Percentiles rank a stretch among this genome's conserved stretches.
These are phyloP conservation scores for Drosophila albomicans DNA, from an alignment of 1,140 invertebrate species.

Conservation along the genomic window DNA sequence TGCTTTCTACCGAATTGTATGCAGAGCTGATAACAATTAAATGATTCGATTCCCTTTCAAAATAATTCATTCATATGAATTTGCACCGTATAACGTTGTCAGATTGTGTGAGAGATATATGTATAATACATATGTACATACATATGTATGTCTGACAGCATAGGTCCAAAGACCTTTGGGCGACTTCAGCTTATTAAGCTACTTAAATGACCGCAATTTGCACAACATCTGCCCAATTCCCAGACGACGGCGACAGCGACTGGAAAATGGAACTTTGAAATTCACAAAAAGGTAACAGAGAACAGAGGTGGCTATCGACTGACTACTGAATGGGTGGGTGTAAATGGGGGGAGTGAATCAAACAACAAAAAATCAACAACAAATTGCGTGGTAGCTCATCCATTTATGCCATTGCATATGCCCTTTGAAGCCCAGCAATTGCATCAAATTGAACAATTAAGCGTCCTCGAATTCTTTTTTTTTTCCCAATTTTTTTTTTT, in stretches of 20 bases:
- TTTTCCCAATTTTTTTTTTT: background rate
- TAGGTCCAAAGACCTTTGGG: constrained; percentile 22
- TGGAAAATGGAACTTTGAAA: background rate
- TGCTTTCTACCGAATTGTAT: background rate
- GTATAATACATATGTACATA: background rate
- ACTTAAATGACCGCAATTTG: constrained; percentile 31
- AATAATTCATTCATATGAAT: background rate
- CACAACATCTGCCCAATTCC: constrained; percentile 26
- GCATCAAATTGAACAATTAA: constrained; percentile 77
- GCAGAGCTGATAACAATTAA: too few relatives aligned
- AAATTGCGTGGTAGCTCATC: constrained; percentile 28
- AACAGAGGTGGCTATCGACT: background rate
- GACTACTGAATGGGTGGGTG: background rate
- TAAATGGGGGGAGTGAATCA: background rate
- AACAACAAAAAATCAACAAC: constrained; percentile 19
- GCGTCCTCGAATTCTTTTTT: constrained; percentile 3
- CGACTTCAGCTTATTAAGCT: constrained; percentile 22
- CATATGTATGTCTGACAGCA: background rate
- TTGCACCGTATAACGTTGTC: background rate
- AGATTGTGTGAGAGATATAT: background rate
- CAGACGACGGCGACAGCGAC: background rate
- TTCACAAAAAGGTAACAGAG: background rate
- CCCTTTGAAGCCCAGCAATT: constrained; percentile 67
- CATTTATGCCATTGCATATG: constrained; percentile 62
- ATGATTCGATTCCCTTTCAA: too few relatives aligned